Base-by-base conservation (phyloP, 2,888 invertebrate genomes). In the Drosophila leonis region DNA sequence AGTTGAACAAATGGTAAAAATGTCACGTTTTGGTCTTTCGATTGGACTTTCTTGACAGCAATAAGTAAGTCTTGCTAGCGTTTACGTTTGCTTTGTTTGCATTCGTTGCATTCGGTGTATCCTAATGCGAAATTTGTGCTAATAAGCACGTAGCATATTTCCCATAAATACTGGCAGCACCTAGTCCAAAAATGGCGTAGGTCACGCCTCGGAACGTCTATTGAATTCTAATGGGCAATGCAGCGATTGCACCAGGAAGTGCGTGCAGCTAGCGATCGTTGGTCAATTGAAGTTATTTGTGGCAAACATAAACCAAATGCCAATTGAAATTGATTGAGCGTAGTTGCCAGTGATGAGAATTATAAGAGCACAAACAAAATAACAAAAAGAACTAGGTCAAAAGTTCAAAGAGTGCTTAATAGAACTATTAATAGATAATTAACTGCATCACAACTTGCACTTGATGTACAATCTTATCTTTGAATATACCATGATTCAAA, bases 201-300 rank as follows among this genome's bases (percentile, higher is more conserved):
- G 71, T 70, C 72, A 69, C 70, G 80, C 65, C 62, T 74, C 27
- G n/a, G 56, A 60, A 61, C 76, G 72, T 74, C 82, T 75, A 83
- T 74, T 83, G 85, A 72, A 88, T 88, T 88, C 86, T 86, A 86
- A 88, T 86, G 65, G 42, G 51, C n/a, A 20, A 31, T 44, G 56
- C 56, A 59, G 63, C 39, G 35, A 49, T 33, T 62, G 65, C 81
- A 88, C 85, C 85, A 88, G 85, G 88, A 86, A 86, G 88, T 86
- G 87, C 83, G 83, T 86, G 88, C 80, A 76, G 31, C 65, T 55
- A 65, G 68, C 76, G 68, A 72, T 71, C 69, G 65, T 73, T 70
- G 66, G 64, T 72, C 82, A 85, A 86, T 86, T 86, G 78, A 71
- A 86, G 71, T 74, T 75, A 80, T 82, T 82, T 83, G 83, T 71